Base-by-base conservation (phyloP, 2,888 invertebrate species). In the Dendrolimus houi region DNA sequence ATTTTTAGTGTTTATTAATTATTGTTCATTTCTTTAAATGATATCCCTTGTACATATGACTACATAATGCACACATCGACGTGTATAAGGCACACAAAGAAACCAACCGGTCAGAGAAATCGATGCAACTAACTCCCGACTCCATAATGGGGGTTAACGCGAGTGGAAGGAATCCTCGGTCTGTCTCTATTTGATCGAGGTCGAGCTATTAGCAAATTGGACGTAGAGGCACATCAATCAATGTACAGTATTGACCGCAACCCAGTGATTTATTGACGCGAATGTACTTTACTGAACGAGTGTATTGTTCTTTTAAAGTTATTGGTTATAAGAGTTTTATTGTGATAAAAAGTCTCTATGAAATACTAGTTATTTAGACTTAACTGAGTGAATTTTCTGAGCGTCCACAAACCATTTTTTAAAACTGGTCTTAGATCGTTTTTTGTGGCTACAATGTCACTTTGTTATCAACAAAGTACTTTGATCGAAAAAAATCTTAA, bases 171-270 rank as follows among this genome's bases (percentile, higher is more conserved):
- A 71, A 66, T 63, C 65, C 66, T 62, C 62, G 65, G 59, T 64
- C 72, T 69, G 69, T 76, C 77, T 77, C 69, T 70, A 67, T 71
- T 74, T 73, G 76, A 78, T 75, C 63, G 71, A 63, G 76, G 76
- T 74, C 69, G 68, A 55, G 65, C 69, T 70, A 68, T 79, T 79
- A 79, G 77, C 74, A 67, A 74, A 79, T 79, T 79, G 78, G 66
- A 72, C 70, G 66, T 64, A 65, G 56, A 62, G 55, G 60, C 59
- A 64, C 72, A 71, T 72, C 74, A 69, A 74, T 74, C 74, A 74
- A 65, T 65, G 71, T 68, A 64, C 59, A 60, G 63, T 58, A 66
- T 61, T 66, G 68, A 67, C 68, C 65, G 62, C 68, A 57, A 62
- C 61, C 52, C 56, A 55, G 68, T 68, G 69, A 71, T 70, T 71